Percentiles rank a stretch among this genome's conserved stretches.
These are phyloP conservation scores for Takifugu bimaculatus DNA, from an alignment of 2,113 vertebrate species.

Conservation along the genomic window DNA sequence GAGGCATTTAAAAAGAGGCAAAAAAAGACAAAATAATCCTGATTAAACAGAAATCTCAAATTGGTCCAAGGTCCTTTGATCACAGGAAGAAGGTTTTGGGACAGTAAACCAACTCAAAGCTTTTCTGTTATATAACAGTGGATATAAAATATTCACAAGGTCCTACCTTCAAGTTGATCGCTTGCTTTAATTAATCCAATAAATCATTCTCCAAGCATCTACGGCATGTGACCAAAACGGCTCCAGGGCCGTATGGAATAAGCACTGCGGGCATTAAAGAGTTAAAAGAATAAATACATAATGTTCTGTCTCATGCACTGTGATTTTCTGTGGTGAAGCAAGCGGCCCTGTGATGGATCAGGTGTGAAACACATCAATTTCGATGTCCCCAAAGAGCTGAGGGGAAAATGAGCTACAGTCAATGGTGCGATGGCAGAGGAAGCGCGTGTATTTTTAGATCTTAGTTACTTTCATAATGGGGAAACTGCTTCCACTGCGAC, in stretches of 20 bases:
- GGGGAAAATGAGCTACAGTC: too few species aligned
- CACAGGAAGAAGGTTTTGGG: conserved; percentile 1
- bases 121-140: conserved; percentile 5
- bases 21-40: conserved; percentile 13
- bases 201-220: neutral
- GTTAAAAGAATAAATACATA: too few species aligned
- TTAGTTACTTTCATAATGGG: neutral
- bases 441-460: neutral
- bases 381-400: neutral
- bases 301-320: too few species aligned
- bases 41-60: conserved; percentile 21
- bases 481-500: too few species aligned
- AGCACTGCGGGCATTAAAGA: too few species aligned
- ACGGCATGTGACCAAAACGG: neutral
- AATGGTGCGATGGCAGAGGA: neutral
- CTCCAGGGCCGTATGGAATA: neutral
- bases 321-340: neutral
- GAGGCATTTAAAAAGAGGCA: neutral
- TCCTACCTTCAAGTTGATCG: conserved; percentile 22
- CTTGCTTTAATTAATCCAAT: neutral
- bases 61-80: conserved; percentile 28
- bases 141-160: conserved; percentile 34
- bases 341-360: neutral
- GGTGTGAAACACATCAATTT: too few species aligned
- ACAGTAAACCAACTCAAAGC: conserved; percentile 17